Percentiles rank a stretch among this genome's conserved stretches.
phyloP scores from a whole-genome alignment of 2,113 vertebrate genomes.

The Nesoenas mayeri region DNA sequence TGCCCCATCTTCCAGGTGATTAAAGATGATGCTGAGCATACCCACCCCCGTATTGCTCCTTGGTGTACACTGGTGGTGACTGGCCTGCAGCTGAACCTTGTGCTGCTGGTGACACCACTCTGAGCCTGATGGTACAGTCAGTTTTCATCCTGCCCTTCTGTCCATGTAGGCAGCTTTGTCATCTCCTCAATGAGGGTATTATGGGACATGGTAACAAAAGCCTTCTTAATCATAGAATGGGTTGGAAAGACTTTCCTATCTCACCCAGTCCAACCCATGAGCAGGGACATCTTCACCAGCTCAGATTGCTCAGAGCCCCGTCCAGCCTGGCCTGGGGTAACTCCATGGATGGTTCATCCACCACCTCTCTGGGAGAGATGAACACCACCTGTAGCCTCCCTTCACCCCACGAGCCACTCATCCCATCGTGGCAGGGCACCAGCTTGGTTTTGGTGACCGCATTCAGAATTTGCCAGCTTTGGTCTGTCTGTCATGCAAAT shows the following conservation, averaged over 20 bases:
- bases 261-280: too few species aligned
- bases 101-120: neutral
- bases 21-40: neutral
- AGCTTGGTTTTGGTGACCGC: neutral
- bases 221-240: too few species aligned
- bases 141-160: neutral
- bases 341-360: too few species aligned
- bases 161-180: rapidly evolving
- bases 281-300: too few species aligned
- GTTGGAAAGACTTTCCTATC: too few species aligned
- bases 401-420: neutral
- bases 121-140: too few species aligned
- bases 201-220: neutral
- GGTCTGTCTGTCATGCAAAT: neutral
- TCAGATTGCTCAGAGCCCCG: too few species aligned
- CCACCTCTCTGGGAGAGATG: neutral
- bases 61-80: rapidly evolving
- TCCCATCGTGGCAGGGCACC: neutral
- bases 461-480: neutral
- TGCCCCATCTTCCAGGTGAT: neutral
- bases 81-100: neutral
- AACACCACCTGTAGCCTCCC: neutral
- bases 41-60: too few species aligned
- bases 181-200: rapidly evolving
- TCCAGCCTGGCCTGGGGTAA: too few species aligned